Conservation (phyloP, 1,140 invertebrate species). For the Caenorhabditis brenneri region DNA sequence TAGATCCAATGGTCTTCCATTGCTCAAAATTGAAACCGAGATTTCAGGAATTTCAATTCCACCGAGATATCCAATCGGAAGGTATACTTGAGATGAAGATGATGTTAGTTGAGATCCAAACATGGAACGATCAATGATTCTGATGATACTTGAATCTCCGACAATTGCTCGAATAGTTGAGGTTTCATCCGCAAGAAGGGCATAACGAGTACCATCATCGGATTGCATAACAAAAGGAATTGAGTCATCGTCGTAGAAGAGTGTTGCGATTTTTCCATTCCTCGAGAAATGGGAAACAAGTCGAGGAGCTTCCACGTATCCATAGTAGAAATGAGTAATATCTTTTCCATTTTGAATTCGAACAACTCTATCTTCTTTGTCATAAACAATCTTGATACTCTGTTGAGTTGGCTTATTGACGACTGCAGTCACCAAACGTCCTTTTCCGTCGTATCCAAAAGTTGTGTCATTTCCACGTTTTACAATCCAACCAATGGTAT, state of each 20-base stretch:
- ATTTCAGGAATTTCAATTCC: slow-evolving; percentile 1
- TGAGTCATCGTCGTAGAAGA: slow-evolving; percentile 31
- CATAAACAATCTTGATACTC: slow-evolving; percentile 4
- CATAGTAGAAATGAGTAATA: background rate
- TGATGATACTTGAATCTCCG: background rate
- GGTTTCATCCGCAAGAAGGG: slow-evolving; percentile 21
- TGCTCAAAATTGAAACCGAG: slow-evolving; percentile 12
- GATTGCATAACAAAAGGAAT: slow-evolving; percentile 31
- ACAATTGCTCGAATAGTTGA: background rate
- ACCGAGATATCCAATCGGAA: slow-evolving; percentile 14
- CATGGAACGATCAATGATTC: background rate
- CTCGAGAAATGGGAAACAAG: slow-evolving; percentile 43
- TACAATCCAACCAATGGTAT: background rate
- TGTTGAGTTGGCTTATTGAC: background rate
- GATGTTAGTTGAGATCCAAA: background rate
- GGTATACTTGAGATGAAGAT: background rate
- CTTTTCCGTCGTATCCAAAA: slow-evolving; percentile 38
- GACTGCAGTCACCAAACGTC: background rate
- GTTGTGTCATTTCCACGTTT: background rate
- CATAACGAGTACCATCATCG: slow-evolving; percentile 39
- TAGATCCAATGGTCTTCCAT: background rate
- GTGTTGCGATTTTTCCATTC: slow-evolving; percentile 43
- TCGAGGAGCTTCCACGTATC: background rate
- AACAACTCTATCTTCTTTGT: slow-evolving; percentile 26
- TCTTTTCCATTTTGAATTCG: background rate